These are phyloP conservation scores for Xerus rutilus DNA, from an alignment of 2,797 vertebrate species.

Conservation along the genomic window DNA sequence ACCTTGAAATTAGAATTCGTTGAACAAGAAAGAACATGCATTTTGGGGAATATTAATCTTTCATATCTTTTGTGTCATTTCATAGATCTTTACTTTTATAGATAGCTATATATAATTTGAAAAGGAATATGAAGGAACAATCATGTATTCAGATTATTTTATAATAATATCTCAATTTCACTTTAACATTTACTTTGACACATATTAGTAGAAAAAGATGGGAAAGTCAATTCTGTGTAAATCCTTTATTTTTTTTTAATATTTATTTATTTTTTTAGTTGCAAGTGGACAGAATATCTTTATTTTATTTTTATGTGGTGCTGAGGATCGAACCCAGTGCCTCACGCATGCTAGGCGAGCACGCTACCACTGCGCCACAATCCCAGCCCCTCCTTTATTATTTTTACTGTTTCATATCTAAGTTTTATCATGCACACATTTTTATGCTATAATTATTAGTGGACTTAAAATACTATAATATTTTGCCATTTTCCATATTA, in stretches of 20 bases:
- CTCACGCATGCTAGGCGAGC: too few relatives aligned
- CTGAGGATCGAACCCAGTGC: too few relatives aligned
- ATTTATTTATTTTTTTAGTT: too few relatives aligned
- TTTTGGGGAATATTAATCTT: neutral
- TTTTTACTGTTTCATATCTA: neutral
- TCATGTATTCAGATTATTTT: neutral
- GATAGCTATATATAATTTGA: neutral
- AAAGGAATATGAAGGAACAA: neutral
- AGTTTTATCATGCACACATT: neutral
- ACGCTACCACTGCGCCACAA: too few relatives aligned
- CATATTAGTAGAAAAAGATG: neutral
- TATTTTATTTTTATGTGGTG: too few relatives aligned
- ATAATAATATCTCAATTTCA: neutral
- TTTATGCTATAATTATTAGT: neutral
- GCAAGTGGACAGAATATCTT: too few relatives aligned
- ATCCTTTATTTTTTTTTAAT: too few relatives aligned
- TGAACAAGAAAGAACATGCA: neutral
- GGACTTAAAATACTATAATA: neutral
- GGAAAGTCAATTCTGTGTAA: neutral
- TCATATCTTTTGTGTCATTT: neutral
- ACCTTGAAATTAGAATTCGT: neutral
- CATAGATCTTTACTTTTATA: neutral
- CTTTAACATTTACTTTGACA: constrained; percentile 9
- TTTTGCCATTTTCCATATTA: neutral
- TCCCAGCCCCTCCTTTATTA: too few relatives aligned